Conservation (phyloP, 2,888 invertebrate genomes). For the Ischnura elegans region DNA sequence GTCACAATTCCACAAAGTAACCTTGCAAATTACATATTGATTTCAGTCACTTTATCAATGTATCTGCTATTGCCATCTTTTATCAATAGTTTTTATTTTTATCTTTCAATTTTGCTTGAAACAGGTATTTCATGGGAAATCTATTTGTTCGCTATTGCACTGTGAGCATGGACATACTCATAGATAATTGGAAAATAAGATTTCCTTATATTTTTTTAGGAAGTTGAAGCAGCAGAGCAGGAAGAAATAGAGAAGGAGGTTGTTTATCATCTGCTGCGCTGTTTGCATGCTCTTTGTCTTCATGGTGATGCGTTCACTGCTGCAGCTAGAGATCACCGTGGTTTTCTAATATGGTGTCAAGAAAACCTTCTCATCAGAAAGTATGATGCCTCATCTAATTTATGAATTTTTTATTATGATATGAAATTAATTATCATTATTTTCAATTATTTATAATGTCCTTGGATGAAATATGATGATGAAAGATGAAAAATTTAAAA, state of each 20-base stretch:
- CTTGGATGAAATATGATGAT: background rate
- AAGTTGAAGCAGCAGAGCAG: constrained; percentile 69
- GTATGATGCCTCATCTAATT: constrained; percentile 79
- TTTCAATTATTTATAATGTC: no score
- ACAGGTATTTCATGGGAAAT: background rate
- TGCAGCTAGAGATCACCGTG: constrained; percentile 92
- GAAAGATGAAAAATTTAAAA: background rate
- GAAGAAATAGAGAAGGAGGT: constrained; percentile 89
- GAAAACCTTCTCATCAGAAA: constrained; percentile 96
- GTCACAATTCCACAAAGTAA: no score
- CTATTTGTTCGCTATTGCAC: background rate
- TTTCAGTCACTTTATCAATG: no score
- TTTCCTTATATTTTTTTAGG: constrained; percentile 19
- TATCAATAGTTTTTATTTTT: no score
- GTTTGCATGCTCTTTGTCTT: constrained; percentile 93
- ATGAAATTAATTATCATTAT: no score
- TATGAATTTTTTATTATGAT: no score
- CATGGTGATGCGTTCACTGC: constrained; percentile 95
- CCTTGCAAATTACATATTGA: no score
- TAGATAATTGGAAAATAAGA: background rate
- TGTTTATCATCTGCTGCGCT: constrained; percentile 94
- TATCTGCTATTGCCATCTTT: no score
- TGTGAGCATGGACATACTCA: background rate
- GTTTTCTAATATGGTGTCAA: constrained; percentile 97
- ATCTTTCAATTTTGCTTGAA: background rate